phyloP scores from a whole-genome alignment of 2,113 vertebrate genomes.

The Perca flavescens region DNA sequence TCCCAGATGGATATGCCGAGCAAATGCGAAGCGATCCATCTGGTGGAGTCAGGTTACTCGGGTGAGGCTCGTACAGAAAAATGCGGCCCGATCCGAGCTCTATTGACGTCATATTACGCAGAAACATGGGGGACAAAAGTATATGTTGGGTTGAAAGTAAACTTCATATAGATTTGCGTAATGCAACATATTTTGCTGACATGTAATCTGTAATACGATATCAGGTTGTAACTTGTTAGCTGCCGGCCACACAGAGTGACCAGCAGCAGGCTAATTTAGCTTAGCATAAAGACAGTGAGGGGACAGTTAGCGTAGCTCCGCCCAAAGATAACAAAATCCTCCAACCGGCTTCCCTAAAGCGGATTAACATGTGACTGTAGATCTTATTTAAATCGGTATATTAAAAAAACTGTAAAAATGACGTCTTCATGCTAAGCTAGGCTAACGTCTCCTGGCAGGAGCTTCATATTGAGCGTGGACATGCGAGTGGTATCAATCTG shows the following conservation, averaged over 20 bases:
- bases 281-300: slow-evolving; percentile 28
- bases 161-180: background rate
- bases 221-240: background rate
- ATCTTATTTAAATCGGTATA: background rate
- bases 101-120: no score
- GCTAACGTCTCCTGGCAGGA: background rate
- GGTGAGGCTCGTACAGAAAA: no score
- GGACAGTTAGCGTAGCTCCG: background rate
- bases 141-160: background rate
- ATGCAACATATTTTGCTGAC: background rate
- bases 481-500: background rate
- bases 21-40: no score
- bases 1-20: no score
- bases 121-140: no score
- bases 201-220: background rate
- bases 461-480: background rate
- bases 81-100: no score
- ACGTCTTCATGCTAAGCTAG: slow-evolving; percentile 22
- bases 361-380: background rate
- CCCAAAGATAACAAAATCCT: slow-evolving; percentile 4
- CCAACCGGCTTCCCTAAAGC: background rate
- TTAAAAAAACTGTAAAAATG: slow-evolving; percentile 2
- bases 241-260: no score
- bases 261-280: background rate
- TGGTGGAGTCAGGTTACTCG: no score